Conservation (phyloP, 2,888 invertebrate species). For the Euplagia quadripunctaria region DNA sequence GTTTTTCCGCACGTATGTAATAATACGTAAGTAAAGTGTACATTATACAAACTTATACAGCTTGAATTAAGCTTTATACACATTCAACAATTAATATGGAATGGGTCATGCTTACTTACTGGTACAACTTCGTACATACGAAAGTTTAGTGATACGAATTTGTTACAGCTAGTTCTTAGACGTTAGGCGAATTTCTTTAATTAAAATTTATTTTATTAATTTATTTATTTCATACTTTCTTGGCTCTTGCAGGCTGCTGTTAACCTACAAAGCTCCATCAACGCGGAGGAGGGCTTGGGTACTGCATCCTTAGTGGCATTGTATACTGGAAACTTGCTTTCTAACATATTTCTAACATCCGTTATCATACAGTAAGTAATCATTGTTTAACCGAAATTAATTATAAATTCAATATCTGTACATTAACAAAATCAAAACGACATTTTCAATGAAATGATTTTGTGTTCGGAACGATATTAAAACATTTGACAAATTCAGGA, state of each 20-base stretch:
- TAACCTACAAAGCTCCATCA: slow-evolving; percentile 85
- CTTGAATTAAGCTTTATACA: no score
- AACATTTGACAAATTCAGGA: no score
- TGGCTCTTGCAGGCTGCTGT: slow-evolving; percentile 77
- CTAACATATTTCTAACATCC: slow-evolving; percentile 83
- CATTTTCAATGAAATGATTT: no score
- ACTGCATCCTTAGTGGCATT: slow-evolving; percentile 83
- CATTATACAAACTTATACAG: no score
- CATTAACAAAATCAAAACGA: no score
- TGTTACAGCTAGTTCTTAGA: not conserved
- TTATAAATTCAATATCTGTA: not conserved
- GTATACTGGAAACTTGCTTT: slow-evolving; percentile 82
- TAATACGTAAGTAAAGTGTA: no score
- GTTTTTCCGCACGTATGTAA: no score
- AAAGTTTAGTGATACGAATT: not conserved
- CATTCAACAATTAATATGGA: no score
- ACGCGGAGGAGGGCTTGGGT: slow-evolving; percentile 82
- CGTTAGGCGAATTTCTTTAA: no score
- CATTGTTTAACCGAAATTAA: not conserved
- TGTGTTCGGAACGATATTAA: no score
- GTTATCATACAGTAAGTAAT: slow-evolving; percentile 80
- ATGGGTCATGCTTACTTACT: no score
- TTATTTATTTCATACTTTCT: not conserved
- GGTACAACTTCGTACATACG: not conserved
- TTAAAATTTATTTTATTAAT: not conserved